These are phyloP conservation scores for Sesia apiformis DNA, from an alignment of 2,888 invertebrate species.

Conservation along the genomic window DNA sequence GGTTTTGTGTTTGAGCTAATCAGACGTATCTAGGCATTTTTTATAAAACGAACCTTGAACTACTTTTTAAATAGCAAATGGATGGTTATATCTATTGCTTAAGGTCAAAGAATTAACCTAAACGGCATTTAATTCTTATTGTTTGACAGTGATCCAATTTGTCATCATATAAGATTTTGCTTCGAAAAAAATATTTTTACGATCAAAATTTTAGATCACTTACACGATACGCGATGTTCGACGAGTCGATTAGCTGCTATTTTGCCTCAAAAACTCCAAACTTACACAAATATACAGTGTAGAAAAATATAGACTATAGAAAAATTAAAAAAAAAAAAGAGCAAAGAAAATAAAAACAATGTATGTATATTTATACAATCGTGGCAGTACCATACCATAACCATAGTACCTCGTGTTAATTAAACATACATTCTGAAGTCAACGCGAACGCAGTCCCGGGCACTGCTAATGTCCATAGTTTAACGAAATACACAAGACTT, in stretches of 20 bases:
- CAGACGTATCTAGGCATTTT: not conserved
- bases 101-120: not conserved
- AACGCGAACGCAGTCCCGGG: too few species aligned
- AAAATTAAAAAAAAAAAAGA: too few species aligned
- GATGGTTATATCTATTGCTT: not conserved
- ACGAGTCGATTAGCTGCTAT: conserved; percentile 2
- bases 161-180: not conserved
- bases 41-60: not conserved
- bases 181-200: not conserved
- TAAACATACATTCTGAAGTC: too few species aligned
- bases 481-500: too few species aligned
- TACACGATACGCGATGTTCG: not conserved
- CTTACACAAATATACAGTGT: not conserved
- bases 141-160: not conserved
- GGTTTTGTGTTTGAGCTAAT: not conserved
- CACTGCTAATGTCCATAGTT: too few species aligned
- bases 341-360: too few species aligned
- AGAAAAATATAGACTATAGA: too few species aligned
- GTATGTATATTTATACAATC: too few species aligned
- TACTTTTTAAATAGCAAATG: not conserved
- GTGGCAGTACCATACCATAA: too few species aligned
- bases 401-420: too few species aligned
- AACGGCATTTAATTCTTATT: not conserved
- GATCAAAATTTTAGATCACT: not conserved
- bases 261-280: conserved; percentile 1